Conservation (phyloP, 2,113 vertebrate species). For the Eudorcas thomsonii region DNA sequence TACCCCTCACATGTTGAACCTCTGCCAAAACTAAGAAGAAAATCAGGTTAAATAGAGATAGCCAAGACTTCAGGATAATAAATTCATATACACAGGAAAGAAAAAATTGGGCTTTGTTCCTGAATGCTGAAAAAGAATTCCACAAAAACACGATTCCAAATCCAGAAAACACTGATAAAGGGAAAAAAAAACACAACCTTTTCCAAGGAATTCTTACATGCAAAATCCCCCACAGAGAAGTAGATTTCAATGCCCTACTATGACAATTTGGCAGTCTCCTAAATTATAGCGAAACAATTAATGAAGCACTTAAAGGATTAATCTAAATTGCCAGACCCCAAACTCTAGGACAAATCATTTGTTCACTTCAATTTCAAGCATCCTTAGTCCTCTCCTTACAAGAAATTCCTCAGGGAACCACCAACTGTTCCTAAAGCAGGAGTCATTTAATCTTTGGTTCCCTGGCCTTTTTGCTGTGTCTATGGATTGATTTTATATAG, state of each 20-base stretch:
- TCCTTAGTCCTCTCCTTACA: neutral
- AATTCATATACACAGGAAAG: neutral
- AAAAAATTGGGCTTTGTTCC: neutral
- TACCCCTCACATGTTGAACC: neutral
- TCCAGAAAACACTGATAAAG: neutral
- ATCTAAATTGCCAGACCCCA: neutral
- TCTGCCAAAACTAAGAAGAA: neutral
- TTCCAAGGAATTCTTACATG: neutral
- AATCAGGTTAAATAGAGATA: neutral
- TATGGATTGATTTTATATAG: neutral
- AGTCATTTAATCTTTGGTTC: neutral
- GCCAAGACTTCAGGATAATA: neutral
- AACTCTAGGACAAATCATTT: neutral
- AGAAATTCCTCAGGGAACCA: neutral
- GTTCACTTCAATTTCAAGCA: neutral
- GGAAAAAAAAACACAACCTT: neutral
- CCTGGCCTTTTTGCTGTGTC: neutral
- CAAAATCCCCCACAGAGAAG: neutral
- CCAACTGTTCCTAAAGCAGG: neutral
- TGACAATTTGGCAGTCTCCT: neutral
- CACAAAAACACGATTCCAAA: neutral
- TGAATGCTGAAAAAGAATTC: neutral
- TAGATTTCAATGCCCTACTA: neutral
- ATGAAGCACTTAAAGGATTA: neutral
- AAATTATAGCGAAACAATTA: slow-evolving; percentile 9